Percentiles rank a stretch among this genome's conserved stretches.
Evolutionary conservation across 2,888 invertebrate genomes (phyloP).

Genomic region (Microplitis deprimator): DNA sequence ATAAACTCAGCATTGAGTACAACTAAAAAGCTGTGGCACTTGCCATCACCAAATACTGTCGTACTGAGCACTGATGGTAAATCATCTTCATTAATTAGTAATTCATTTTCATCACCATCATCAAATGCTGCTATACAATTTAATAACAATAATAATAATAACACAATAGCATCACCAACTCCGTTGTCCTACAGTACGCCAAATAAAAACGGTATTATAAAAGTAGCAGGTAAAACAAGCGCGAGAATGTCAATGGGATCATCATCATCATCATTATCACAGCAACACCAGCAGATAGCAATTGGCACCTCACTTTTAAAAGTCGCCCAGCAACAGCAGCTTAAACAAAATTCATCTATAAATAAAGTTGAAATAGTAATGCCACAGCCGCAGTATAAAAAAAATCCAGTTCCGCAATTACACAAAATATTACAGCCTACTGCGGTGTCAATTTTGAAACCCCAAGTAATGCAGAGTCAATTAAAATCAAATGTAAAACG

Average conservation of each 20-base stretch:
- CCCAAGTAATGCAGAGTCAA: neutral
- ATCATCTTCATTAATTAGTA: neutral
- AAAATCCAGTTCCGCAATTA: neutral
- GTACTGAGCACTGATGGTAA: neutral
- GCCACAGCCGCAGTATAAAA: constrained; percentile 28
- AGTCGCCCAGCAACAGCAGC: constrained; percentile 3
- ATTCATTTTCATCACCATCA: too few species aligned
- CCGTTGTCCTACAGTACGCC: neutral
- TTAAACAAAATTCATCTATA: neutral
- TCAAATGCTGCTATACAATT: too few species aligned
- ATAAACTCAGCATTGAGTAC: neutral
- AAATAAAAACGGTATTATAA: constrained; percentile 2
- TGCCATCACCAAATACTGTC: neutral
- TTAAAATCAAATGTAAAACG: constrained; percentile 36
- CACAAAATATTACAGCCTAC: neutral
- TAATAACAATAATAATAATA: neutral
- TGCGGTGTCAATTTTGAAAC: neutral
- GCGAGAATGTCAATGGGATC: constrained; percentile 2
- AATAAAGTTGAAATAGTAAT: constrained; percentile 25
- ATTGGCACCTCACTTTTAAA: constrained; percentile 15
- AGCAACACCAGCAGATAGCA: neutral
- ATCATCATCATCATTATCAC: neutral
- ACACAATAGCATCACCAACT: neutral
- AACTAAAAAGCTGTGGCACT: neutral
- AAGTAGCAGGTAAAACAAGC: neutral